phyloP scores from a whole-genome alignment of 2,888 invertebrate genomes.

The Vannuccia rotundouncinata region DNA sequence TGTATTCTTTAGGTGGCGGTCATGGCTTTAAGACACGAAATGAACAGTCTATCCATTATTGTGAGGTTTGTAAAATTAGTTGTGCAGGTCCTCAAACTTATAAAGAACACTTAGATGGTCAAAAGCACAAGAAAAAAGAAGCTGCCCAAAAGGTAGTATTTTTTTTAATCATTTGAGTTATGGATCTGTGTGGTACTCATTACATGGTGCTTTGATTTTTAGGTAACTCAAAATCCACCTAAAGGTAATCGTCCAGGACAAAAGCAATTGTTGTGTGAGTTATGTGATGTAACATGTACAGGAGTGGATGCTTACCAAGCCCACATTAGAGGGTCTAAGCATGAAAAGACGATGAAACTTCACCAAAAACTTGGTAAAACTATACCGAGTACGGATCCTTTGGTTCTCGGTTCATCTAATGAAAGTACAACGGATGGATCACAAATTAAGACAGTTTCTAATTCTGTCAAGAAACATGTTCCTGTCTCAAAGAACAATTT shows the following conservation, averaged over 20 bases:
- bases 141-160: conserved; percentile 64
- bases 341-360: conserved; percentile 84
- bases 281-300: conserved; percentile 96
- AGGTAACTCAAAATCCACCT: neutral
- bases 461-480: neutral
- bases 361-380: conserved; percentile 95
- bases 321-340: conserved; percentile 92
- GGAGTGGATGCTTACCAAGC: conserved; percentile 96
- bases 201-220: neutral
- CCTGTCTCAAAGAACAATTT: conserved; percentile 71
- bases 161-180: neutral
- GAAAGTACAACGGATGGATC: neutral
- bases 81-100: conserved; percentile 86
- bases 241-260: conserved; percentile 44
- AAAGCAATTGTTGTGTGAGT: conserved; percentile 78
- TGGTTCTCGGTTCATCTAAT: conserved; percentile 63
- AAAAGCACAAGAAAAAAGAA: conserved; percentile 97
- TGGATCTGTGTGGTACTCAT: neutral
- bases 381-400: conserved; percentile 88
- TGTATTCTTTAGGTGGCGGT: neutral
- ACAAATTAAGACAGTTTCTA: neutral
- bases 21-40: neutral
- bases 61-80: conserved; percentile 96
- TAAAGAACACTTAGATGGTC: conserved; percentile 92
- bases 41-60: conserved; percentile 69